A percentile compares a stretch with the other conserved stretches of the same genome.
Evolutionary conservation across 2,888 invertebrate species (phyloP).

Genomic region (Tribolium freemani): DNA sequence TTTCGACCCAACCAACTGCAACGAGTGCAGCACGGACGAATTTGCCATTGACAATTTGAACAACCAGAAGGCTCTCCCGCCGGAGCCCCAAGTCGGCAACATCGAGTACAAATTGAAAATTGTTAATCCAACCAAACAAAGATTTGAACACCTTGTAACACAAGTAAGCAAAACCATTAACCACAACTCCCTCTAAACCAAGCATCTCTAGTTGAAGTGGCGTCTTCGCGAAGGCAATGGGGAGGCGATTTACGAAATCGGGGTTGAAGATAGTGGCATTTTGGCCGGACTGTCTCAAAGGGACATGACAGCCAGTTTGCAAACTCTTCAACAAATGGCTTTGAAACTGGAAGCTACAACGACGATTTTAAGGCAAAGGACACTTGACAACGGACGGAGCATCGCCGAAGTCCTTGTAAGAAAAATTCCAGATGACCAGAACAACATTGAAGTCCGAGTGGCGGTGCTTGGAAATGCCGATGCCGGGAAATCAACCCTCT

Average conservation of each 20-base stretch:
- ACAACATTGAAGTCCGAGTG: slow-evolving; percentile 86
- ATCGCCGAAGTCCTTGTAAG: slow-evolving; percentile 91
- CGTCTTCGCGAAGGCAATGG: slow-evolving; percentile 95
- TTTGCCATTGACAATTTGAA: slow-evolving; percentile 68
- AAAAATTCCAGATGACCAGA: slow-evolving; percentile 90
- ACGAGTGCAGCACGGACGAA: slow-evolving; percentile 71
- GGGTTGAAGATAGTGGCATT: slow-evolving; percentile 91
- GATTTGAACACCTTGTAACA: slow-evolving; percentile 96
- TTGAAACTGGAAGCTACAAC: slow-evolving; percentile 86
- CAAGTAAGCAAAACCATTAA: slow-evolving; percentile 76
- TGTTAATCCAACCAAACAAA: slow-evolving; percentile 89
- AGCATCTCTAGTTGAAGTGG: slow-evolving; percentile 87
- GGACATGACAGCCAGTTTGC: slow-evolving; percentile 90
- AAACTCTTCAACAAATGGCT: slow-evolving; percentile 91
- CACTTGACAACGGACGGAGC: slow-evolving; percentile 72
- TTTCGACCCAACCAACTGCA: slow-evolving; percentile 77
- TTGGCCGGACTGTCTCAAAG: slow-evolving; percentile 86
- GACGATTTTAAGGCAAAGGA: slow-evolving; percentile 79
- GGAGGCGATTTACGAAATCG: slow-evolving; percentile 97
- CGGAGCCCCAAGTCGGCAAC: slow-evolving; percentile 94
- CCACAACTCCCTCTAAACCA: background rate
- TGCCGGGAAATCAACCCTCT: slow-evolving; percentile 96
- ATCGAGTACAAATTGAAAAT: slow-evolving; percentile 97
- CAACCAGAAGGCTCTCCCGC: slow-evolving; percentile 79
- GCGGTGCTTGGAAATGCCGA: slow-evolving; percentile 97